A percentile compares a stretch with the other conserved stretches of the same genome.
phyloP scores from a whole-genome alignment of 37 sponge, comb jelly and placozoan genomes.

The Cladorhizidae sp. region DNA sequence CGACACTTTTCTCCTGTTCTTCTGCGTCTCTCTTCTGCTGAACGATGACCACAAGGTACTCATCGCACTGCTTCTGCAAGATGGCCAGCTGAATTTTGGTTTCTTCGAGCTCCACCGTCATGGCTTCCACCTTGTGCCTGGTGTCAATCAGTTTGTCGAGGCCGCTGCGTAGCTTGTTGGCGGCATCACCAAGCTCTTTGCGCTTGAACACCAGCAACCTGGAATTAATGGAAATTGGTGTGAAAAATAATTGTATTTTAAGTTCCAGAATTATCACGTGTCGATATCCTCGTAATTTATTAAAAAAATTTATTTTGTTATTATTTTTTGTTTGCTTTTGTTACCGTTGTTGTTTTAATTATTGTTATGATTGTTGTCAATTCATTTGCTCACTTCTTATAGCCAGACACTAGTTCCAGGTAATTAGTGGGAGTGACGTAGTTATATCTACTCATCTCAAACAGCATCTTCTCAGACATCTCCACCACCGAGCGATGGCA shows the following conservation, averaged over 20 bases:
- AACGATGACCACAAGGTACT: conserved; percentile 95
- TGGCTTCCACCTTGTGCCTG: conserved; percentile 92
- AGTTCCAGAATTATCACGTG: too few relatives aligned
- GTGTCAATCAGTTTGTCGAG: conserved; percentile 95
- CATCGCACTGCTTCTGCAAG: conserved; percentile 99
- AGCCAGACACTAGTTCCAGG: conserved; percentile 97
- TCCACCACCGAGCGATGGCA: conserved; percentile 93
- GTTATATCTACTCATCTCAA: conserved; percentile 98
- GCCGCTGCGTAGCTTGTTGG: conserved; percentile 91
- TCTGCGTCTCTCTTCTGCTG: conserved; percentile 98
- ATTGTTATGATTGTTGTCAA: neutral
- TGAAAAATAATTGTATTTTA: too few relatives aligned
- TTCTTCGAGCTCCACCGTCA: conserved; percentile 95
- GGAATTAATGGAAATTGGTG: neutral
- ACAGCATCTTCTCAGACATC: conserved; percentile 91
- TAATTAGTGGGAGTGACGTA: conserved; percentile 99
- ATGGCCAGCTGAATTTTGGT: conserved; percentile 86
- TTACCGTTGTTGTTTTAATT: neutral
- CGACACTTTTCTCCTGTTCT: conserved; percentile 93
- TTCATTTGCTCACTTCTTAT: conserved; percentile 68
- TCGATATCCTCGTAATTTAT: too few relatives aligned
- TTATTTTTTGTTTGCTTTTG: too few relatives aligned
- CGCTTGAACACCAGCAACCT: conserved; percentile 91
- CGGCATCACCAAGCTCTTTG: conserved; percentile 93
- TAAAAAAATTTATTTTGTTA: too few relatives aligned